These are phyloP conservation scores for Drosophila cracens DNA, from an alignment of 2,888 invertebrate species.

Conservation along the genomic window DNA sequence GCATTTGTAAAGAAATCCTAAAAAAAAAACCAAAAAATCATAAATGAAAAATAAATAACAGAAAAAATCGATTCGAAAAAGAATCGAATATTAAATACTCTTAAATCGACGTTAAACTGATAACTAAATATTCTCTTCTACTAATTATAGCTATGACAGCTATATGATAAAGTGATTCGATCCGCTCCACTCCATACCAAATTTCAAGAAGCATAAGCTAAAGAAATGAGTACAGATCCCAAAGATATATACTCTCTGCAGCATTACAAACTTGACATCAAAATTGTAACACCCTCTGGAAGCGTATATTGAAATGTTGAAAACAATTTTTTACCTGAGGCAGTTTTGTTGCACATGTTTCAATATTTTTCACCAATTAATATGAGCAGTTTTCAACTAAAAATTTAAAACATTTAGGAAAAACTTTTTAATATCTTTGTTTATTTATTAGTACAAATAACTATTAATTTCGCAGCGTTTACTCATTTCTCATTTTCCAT, in stretches of 20 bases:
- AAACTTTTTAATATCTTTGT: background rate
- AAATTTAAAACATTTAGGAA: background rate
- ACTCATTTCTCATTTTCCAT: background rate
- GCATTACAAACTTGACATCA: background rate
- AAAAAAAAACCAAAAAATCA: background rate
- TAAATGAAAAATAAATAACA: background rate
- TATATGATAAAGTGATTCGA: background rate
- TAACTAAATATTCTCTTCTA: accelerated
- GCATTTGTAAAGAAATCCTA: background rate
- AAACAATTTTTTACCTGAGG: background rate
- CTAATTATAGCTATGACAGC: background rate
- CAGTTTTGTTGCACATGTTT: background rate
- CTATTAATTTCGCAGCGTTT: background rate
- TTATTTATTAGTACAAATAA: background rate
- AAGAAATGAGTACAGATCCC: background rate
- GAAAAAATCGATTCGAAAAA: accelerated
- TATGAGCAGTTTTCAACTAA: background rate
- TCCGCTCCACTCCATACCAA: background rate
- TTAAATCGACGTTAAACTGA: background rate
- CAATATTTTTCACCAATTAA: background rate
- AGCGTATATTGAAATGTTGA: background rate
- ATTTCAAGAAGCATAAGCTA: background rate
- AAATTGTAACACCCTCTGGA: background rate
- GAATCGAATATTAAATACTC: too few species aligned
- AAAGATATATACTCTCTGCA: background rate